A percentile compares a stretch with the other conserved stretches of the same genome.
Evolutionary conservation across 2,888 invertebrate genomes (phyloP).

Genomic region (Halocaridina rubra): DNA sequence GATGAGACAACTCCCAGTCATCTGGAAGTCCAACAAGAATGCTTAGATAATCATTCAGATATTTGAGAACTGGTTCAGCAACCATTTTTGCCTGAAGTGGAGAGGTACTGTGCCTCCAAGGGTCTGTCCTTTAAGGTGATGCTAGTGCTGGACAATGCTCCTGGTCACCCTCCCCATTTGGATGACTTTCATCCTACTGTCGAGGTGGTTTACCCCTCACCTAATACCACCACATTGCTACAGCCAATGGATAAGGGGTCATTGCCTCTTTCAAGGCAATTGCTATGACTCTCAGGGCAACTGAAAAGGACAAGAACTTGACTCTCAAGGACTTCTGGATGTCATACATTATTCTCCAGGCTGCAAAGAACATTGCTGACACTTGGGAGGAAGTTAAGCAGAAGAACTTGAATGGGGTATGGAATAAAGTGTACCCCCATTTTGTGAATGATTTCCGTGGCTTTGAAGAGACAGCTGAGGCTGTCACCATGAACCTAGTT

Average conservation of each 20-base stretch:
- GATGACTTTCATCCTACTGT: too few relatives aligned
- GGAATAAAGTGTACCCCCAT: neutral
- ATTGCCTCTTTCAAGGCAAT: neutral
- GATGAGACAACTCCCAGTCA: neutral
- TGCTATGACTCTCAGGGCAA: neutral
- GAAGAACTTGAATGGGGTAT: neutral
- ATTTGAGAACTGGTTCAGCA: neutral
- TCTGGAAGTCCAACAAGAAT: too few relatives aligned
- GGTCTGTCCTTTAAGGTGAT: neutral
- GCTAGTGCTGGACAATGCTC: neutral
- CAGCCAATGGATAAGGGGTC: neutral
- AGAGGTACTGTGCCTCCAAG: neutral
- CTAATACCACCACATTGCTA: neutral
- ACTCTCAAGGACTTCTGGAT: neutral
- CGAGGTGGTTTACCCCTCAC: neutral
- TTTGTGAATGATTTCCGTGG: neutral
- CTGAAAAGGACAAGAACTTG: neutral
- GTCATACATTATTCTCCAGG: neutral
- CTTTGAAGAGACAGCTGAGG: neutral
- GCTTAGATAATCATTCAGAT: too few relatives aligned
- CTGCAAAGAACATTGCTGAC: neutral
- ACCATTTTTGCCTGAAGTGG: neutral
- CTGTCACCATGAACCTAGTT: neutral
- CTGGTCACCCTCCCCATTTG: neutral
- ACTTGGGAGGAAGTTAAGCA: neutral